phyloP scores from a whole-genome alignment of 2,113 vertebrate species.

The Callocephalon fimbriatum region DNA sequence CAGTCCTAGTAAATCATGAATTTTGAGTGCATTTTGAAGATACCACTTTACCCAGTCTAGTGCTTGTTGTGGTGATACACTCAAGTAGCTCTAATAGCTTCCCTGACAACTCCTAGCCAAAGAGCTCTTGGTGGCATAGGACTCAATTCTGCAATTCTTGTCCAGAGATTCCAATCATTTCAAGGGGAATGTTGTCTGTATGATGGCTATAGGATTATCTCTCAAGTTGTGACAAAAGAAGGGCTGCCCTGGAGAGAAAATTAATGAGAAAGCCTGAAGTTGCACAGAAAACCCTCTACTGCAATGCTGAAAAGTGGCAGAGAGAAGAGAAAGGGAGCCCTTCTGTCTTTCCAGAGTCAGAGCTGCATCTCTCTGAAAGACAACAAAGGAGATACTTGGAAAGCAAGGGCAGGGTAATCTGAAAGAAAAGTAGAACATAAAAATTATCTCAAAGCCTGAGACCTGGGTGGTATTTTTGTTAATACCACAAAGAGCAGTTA shows the following conservation, averaged over 20 bases:
- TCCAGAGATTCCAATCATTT: background rate
- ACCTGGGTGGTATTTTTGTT: background rate
- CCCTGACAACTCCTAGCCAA: background rate
- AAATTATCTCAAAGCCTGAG: background rate
- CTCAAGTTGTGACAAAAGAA: background rate
- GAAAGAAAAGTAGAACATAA: background rate
- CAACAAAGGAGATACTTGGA: background rate
- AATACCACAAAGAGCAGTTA: background rate
- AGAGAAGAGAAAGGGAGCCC: background rate
- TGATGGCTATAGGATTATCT: background rate
- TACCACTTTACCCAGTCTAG: fast-evolving
- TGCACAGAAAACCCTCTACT: background rate
- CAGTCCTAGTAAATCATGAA: background rate
- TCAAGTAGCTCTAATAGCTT: background rate
- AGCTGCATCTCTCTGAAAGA: background rate
- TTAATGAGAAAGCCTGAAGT: background rate
- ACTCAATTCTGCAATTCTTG: background rate
- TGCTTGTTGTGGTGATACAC: background rate
- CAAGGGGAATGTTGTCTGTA: background rate
- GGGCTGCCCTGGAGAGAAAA: background rate
- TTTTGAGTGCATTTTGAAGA: background rate
- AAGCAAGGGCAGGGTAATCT: background rate
- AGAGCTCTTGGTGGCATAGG: background rate
- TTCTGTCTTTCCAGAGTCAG: background rate
- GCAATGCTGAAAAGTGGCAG: background rate